Base-by-base conservation (phyloP, 2,113 vertebrate genomes). In the Callaeas wilsoni region DNA sequence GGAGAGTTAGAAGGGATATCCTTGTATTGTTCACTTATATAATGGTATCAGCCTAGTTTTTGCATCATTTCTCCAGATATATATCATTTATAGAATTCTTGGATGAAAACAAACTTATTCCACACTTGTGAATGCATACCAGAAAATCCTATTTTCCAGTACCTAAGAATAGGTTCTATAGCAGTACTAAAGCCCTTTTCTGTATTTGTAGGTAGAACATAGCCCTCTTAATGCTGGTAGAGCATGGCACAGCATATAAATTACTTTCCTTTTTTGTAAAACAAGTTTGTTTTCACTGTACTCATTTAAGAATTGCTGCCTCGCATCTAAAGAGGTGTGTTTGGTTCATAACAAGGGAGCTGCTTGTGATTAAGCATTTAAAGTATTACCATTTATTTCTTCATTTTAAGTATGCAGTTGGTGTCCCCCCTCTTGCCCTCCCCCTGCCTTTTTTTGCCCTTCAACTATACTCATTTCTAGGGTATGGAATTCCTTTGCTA, bases 201-300 rank as follows among this genome's bases (percentile, higher is more conserved):
- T 93, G 30, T 81, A 44, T 92, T 90, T 60, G 52, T 75, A 92
- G 86, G 93, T 96, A 88, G 92, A 94, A 77, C 49, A 86, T 41
- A 86, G 79, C 42, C 64, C 27, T 81, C 42, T 74, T 84, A 81
- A 84, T 81, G 79, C 50, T 70, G 68, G 44, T 55, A 73, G 68
- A 68, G 80, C 41, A 63, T 64, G 52, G 44, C 44, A n/a, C 47
- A 81, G 89, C 91, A 92, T 92, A 63, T 55, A 56, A 95, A 96
- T 92, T 26, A 52, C 73, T 81, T 70, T 22, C 20, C 41, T 41
- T 76, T 81, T 84, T 75, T 84, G 44, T 86, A 56, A 71, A 92
- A 59, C 56, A 67, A 74, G 39, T 84, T 95, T 89, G 47, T 84
- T 94, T 93, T 56, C 64, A 44, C 44, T 71, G 64, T 55, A 78